Evolutionary conservation across 2,888 invertebrate species (phyloP).

Genomic region (Caenorhabditis sp.): DNA sequence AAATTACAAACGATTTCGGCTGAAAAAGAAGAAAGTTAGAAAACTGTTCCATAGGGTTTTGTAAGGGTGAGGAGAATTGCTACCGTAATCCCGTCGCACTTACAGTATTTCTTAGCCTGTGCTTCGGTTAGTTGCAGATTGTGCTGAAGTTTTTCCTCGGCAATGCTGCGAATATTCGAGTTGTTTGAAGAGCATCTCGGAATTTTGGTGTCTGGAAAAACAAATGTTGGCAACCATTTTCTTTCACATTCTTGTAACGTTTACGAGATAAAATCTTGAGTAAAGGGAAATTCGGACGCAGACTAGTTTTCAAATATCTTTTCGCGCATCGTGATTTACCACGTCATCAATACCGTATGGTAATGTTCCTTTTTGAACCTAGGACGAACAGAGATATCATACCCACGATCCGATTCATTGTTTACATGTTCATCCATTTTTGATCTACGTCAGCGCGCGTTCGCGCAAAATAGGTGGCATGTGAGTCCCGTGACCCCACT

Average conservation of each 20-base stretch:
- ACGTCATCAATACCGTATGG: constrained; percentile 1
- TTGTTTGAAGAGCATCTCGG: constrained; percentile 70
- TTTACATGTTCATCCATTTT: background rate
- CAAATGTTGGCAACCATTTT: background rate
- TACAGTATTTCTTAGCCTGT: constrained; percentile 71
- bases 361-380: background rate
- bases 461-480: background rate
- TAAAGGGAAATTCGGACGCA: background rate
- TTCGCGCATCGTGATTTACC: background rate
- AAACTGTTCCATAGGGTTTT: background rate
- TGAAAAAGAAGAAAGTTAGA: constrained; percentile 58
- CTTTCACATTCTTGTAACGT: background rate
- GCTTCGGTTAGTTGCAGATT: constrained; percentile 66
- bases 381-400: background rate
- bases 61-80: too few relatives aligned
- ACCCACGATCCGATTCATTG: background rate
- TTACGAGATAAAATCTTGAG: background rate
- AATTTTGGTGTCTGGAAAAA: constrained; percentile 67
- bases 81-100: constrained; percentile 19
- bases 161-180: constrained; percentile 55
- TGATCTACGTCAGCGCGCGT: background rate
- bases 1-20: constrained; percentile 82
- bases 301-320: constrained; percentile 4
- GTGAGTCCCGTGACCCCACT: background rate
- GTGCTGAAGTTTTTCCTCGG: constrained; percentile 63